Evolutionary conservation across 2,113 vertebrate species (phyloP).

Genomic region (Oreochromis aureus): DNA sequence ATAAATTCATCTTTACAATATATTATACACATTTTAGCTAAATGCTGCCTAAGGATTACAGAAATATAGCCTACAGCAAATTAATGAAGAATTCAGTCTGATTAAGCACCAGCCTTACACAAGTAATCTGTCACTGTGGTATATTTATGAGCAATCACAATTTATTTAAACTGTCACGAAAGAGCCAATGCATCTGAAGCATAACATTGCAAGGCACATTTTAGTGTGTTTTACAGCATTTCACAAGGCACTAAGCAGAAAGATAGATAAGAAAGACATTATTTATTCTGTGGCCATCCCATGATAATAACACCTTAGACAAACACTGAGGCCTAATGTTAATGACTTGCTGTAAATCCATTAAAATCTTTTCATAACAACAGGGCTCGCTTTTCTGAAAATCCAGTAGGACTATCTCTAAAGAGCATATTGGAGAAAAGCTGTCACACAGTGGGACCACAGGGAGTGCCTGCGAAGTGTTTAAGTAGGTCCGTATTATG

Average conservation of each 20-base stretch:
- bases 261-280: not conserved
- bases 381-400: constrained; percentile 21
- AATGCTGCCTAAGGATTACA: constrained; percentile 3
- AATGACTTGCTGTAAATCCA: constrained; percentile 48
- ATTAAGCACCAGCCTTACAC: not conserved
- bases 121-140: constrained; percentile 1
- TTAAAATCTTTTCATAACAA: constrained; percentile 46
- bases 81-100: constrained; percentile 15
- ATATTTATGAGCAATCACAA: not conserved
- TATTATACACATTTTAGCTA: not conserved
- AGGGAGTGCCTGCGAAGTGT: constrained; percentile 35
- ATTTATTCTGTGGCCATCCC: constrained; percentile 35
- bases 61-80: not conserved
- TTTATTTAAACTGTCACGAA: constrained; percentile 10
- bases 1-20: not conserved
- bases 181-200: not conserved
- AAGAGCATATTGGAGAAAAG: constrained; percentile 45
- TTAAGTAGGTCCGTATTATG: constrained; percentile 39
- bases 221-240: not conserved
- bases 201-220: not conserved
- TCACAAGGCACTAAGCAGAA: not conserved
- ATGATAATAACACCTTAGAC: constrained; percentile 33
- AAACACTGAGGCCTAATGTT: constrained; percentile 23
- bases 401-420: constrained; percentile 40
- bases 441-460: constrained; percentile 30